phyloP scores from a whole-genome alignment of 2,797 vertebrate species.

The Percopsis omiscomaycus region DNA sequence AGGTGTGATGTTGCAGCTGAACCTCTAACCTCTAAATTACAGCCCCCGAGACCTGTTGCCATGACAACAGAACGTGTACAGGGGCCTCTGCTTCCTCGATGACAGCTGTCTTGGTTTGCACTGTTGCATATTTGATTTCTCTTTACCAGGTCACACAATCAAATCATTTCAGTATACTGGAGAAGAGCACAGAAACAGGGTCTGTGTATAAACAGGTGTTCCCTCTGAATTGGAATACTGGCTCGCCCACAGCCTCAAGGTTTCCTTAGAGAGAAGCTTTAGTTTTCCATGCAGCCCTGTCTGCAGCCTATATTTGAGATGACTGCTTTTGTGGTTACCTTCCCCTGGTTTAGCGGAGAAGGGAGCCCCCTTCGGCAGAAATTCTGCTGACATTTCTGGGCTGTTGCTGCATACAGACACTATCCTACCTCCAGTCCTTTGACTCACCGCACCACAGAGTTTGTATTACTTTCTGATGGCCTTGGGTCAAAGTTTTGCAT shows the following conservation, averaged over 20 bases:
- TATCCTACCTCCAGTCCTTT: not conserved
- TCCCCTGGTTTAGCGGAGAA: constrained; percentile 19
- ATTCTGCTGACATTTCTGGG: constrained; percentile 3
- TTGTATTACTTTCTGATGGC: constrained; percentile 2
- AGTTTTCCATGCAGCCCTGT: constrained; percentile 33
- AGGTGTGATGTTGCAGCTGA: constrained; percentile 24
- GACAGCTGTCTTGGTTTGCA: constrained; percentile 33
- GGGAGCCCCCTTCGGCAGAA: constrained; percentile 18
- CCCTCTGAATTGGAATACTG: constrained; percentile 49
- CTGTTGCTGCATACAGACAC: not conserved
- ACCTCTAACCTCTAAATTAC: constrained; percentile 35
- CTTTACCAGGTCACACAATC: constrained; percentile 37
- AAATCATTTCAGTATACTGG: constrained; percentile 23
- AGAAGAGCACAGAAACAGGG: constrained; percentile 1
- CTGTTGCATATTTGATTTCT: constrained; percentile 34
- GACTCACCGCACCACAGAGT: constrained; percentile 1
- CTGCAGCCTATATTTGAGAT: constrained; percentile 33
- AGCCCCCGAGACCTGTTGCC: constrained; percentile 36
- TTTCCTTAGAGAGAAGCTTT: constrained; percentile 12
- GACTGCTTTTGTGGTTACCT: constrained; percentile 28
- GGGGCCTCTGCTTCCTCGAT: constrained; percentile 21
- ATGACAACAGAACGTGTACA: constrained; percentile 43
- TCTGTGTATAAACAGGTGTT: constrained; percentile 48
- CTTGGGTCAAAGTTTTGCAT: not conserved
- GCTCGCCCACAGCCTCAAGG: constrained; percentile 30